A percentile compares a stretch with the other conserved stretches of the same genome.
Conservation (phyloP, 2,888 invertebrate genomes). For the Drosophila histrio region DNA sequence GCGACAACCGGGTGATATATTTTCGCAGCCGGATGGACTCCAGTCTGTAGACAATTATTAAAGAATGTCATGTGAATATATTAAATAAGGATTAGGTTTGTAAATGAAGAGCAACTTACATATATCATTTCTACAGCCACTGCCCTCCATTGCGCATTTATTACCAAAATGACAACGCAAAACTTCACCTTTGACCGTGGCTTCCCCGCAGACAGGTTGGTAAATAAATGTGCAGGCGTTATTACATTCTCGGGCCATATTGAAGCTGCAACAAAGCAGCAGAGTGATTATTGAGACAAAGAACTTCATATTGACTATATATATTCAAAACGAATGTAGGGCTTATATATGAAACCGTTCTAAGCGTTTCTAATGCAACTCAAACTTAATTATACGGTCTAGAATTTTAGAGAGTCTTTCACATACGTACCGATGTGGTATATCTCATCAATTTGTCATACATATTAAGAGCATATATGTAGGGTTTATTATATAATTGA, state of each 20-base stretch:
- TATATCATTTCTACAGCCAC: slow-evolving; percentile 7
- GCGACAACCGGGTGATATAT: neutral
- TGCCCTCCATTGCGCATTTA: slow-evolving; percentile 10
- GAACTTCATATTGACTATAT: slow-evolving; percentile 14
- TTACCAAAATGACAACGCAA: slow-evolving; percentile 32
- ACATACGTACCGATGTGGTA: no score
- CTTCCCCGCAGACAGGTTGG: slow-evolving; percentile 33
- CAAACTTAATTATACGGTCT: no score
- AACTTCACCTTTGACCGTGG: slow-evolving; percentile 4
- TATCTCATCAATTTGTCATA: no score
- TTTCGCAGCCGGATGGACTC: neutral
- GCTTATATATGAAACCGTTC: no score
- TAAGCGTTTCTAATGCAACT: no score
- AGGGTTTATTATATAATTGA: no score
- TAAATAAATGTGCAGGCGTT: slow-evolving; percentile 5
- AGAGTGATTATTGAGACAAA: slow-evolving; percentile 18
- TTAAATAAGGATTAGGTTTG: no score
- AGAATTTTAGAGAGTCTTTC: no score
- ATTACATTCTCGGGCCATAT: slow-evolving; percentile 12
- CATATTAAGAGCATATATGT: no score
- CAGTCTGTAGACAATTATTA: slow-evolving; percentile 28
- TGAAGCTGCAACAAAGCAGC: slow-evolving; percentile 23
- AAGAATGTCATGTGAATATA: neutral
- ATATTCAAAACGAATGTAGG: no score
- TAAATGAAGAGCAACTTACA: no score